Evolutionary conservation across 2,797 vertebrate genomes (phyloP).

Genomic region (Nannoperca obscura): DNA sequence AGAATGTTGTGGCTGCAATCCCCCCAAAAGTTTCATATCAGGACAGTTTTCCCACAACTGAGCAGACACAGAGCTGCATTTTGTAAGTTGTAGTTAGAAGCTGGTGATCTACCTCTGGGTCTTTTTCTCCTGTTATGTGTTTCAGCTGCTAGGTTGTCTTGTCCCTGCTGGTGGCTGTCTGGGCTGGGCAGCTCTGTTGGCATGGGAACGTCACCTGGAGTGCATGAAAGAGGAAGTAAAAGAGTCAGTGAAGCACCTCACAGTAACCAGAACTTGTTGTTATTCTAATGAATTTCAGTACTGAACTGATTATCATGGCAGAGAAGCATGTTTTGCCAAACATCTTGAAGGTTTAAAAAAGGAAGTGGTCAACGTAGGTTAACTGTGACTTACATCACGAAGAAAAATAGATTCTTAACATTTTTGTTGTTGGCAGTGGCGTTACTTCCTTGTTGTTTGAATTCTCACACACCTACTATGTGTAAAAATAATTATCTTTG

Average conservation of each 20-base stretch:
- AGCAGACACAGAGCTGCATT: neutral
- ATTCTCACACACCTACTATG: neutral
- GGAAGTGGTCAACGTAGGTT: neutral
- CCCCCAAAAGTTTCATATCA: neutral
- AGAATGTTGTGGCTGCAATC: neutral
- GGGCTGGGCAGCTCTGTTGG: neutral
- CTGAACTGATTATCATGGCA: neutral
- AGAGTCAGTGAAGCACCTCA: constrained; percentile 21
- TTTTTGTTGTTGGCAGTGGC: neutral
- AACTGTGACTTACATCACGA: neutral
- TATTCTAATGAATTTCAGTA: neutral
- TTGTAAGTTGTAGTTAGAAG: neutral
- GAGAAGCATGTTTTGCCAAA: neutral
- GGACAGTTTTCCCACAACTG: neutral
- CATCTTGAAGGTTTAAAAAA: neutral
- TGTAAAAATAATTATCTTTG: neutral
- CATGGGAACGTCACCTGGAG: constrained; percentile 43
- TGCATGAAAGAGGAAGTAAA: constrained; percentile 43
- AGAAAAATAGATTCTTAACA: neutral
- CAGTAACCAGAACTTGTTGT: neutral
- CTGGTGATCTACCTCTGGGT: constrained; percentile 44
- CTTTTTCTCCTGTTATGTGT: constrained; percentile 39
- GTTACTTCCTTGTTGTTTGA: neutral
- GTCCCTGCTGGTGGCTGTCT: neutral
- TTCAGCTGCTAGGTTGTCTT: neutral